Percentiles rank a stretch among this genome's conserved stretches.
phyloP scores from a whole-genome alignment of 1,140 invertebrate species.

The Plectus sambesii region DNA sequence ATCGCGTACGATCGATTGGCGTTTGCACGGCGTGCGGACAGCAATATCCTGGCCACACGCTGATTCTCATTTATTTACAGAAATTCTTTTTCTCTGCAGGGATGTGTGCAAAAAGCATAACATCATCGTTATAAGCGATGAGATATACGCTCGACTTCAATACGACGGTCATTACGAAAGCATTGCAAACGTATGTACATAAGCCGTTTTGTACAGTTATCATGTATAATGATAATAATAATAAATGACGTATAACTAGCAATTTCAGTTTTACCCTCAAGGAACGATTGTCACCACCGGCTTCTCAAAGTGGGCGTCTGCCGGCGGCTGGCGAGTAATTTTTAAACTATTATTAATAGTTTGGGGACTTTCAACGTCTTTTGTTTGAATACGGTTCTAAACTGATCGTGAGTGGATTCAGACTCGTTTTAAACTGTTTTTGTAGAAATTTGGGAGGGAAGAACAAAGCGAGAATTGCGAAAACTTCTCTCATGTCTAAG shows the following conservation, averaged over 20 bases:
- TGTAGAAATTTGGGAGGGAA: too few species aligned
- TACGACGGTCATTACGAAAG: conserved; percentile 33
- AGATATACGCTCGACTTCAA: conserved; percentile 45
- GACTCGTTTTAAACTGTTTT: too few species aligned
- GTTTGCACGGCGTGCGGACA: not conserved
- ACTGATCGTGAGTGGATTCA: too few species aligned
- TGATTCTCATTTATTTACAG: not conserved
- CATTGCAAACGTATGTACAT: conserved; percentile 38
- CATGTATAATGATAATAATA: too few species aligned
- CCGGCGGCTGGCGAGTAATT: too few species aligned
- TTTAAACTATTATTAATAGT: too few species aligned
- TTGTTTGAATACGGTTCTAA: too few species aligned
- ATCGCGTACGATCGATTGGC: conserved; percentile 32
- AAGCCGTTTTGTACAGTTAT: not conserved
- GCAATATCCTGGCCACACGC: too few species aligned
- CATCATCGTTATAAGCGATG: conserved; percentile 46
- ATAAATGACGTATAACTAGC: not conserved
- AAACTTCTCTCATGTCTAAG: too few species aligned
- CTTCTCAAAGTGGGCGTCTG: too few species aligned
- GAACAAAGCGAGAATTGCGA: too few species aligned
- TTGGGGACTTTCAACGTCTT: too few species aligned
- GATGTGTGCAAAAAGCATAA: conserved; percentile 39
- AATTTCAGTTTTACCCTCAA: conserved; percentile 46
- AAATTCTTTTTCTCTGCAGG: conserved; percentile 28
- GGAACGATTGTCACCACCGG: conserved; percentile 46